Conservation (phyloP, 2,888 invertebrate species). For the Phymatocera aterrima region DNA sequence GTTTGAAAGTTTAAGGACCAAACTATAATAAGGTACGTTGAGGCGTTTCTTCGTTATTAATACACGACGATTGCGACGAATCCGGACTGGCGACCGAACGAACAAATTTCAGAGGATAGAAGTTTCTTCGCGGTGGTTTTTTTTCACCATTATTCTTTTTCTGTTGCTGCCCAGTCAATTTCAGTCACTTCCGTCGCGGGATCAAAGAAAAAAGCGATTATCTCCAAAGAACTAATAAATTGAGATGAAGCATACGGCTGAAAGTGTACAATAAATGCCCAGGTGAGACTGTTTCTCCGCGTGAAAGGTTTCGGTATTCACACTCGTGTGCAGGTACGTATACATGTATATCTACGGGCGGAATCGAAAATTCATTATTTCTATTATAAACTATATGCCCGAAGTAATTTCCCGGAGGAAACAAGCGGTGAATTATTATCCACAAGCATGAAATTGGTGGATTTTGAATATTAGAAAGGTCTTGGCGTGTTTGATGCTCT, state of each 20-base stretch:
- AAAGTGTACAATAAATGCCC: neutral
- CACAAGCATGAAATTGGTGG: neutral
- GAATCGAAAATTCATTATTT: neutral
- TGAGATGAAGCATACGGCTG: neutral
- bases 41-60: no score
- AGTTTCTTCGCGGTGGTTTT: neutral
- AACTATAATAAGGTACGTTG: no score
- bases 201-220: neutral
- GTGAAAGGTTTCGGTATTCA: no score
- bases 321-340: no score
- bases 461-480: conserved; percentile 10
- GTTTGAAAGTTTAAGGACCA: no score
- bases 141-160: no score
- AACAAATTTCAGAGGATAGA: no score
- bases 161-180: no score
- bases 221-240: neutral
- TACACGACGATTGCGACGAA: no score
- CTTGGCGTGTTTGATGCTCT: neutral
- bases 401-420: neutral
- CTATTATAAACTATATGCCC: no score
- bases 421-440: neutral
- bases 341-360: neutral
- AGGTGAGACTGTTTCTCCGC: neutral
- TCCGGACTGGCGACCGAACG: no score
- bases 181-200: neutral